Percentiles rank a stretch among this genome's conserved stretches.
Conservation (phyloP, 2,797 vertebrate genomes). For the Pangasius krempfi region DNA sequence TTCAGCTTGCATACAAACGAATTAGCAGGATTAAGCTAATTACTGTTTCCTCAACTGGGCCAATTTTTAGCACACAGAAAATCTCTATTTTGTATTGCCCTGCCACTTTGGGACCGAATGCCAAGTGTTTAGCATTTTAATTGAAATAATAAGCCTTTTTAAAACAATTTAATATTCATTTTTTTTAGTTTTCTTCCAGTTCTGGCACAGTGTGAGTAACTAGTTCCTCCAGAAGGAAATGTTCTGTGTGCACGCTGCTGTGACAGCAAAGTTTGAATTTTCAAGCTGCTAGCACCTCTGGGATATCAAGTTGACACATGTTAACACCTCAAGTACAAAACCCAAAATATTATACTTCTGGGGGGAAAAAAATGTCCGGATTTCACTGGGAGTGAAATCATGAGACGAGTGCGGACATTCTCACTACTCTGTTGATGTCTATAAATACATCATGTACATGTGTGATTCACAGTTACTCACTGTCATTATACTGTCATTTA, state of each 20-base stretch:
- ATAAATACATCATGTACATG: conserved; percentile 28
- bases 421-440: conserved; percentile 9
- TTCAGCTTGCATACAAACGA: conserved; percentile 45
- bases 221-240: conserved; percentile 20
- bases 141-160: conserved; percentile 24
- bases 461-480: neutral
- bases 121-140: conserved; percentile 21
- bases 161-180: neutral
- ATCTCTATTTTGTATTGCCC: conserved; percentile 4
- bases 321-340: conserved; percentile 42
- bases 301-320: conserved; percentile 19
- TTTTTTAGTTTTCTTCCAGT: neutral
- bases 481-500: neutral
- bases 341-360: neutral
- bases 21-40: conserved; percentile 67
- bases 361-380: neutral
- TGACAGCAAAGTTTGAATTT: conserved; percentile 38
- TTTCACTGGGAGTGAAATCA: neutral
- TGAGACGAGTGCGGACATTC: conserved; percentile 4
- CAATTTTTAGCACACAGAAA: conserved; percentile 55
- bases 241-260: conserved; percentile 20
- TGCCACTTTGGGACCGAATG: neutral
- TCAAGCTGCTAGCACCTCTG: conserved; percentile 18
- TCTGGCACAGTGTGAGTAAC: conserved; percentile 14
- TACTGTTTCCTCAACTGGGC: conserved; percentile 62